A percentile compares a stretch with the other conserved stretches of the same genome.
Evolutionary conservation across 2,888 invertebrate genomes (phyloP).

Genomic region (Apoderus coryli): DNA sequence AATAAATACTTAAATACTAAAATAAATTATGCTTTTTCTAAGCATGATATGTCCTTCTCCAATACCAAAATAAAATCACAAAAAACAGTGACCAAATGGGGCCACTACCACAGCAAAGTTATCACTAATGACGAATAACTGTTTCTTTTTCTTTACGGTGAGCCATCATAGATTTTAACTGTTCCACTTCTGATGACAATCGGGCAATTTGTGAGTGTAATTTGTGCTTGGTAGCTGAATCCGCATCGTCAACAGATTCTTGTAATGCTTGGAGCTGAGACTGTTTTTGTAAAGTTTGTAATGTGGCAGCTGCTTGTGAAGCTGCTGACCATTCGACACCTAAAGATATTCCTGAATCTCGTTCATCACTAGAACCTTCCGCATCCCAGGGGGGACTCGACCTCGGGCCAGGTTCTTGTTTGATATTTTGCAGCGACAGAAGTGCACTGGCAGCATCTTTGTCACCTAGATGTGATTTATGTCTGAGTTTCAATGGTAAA

Average conservation of each 20-base stretch:
- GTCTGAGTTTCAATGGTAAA: conserved; percentile 78
- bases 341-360: conserved; percentile 79
- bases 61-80: conserved; percentile 24
- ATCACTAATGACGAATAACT: conserved; percentile 16
- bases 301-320: conserved; percentile 26
- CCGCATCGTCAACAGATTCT: conserved; percentile 20
- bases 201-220: conserved; percentile 76
- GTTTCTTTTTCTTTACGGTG: conserved; percentile 22
- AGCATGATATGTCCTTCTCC: conserved; percentile 28
- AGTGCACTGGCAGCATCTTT: conserved; percentile 74
- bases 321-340: conserved; percentile 50
- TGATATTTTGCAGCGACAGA: conserved; percentile 71
- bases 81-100: too few species aligned
- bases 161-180: conserved; percentile 69
- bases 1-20: conserved; percentile 28
- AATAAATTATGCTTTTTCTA: conserved; percentile 25
- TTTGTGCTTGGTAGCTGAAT: conserved; percentile 53
- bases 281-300: conserved; percentile 30
- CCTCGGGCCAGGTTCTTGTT: conserved; percentile 68
- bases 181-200: conserved; percentile 82
- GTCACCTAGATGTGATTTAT: conserved; percentile 81
- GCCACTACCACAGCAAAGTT: conserved; percentile 17
- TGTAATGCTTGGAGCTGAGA: conserved; percentile 27
- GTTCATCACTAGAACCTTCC: conserved; percentile 79
- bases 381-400: conserved; percentile 78